Evolutionary conservation across 2,888 invertebrate genomes (phyloP).

Genomic region (Drosophila diplacantha): DNA sequence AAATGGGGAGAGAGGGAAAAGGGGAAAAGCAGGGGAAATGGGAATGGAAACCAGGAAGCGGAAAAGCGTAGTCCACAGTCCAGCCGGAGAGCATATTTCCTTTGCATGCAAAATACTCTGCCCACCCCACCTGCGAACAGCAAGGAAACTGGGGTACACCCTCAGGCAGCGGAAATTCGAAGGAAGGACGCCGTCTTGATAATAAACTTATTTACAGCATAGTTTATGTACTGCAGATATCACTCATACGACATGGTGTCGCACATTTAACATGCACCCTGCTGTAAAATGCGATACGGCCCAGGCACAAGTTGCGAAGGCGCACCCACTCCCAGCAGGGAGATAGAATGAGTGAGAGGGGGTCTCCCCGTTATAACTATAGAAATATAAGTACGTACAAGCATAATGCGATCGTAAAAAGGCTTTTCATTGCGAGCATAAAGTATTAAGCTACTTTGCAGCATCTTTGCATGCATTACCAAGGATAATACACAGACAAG

Average conservation of each 20-base stretch:
- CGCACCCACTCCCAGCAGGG: constrained; percentile 3
- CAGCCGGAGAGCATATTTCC: background rate
- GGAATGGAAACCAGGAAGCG: constrained; percentile 3
- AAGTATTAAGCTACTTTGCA: constrained; percentile 75
- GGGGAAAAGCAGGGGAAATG: constrained; percentile 16
- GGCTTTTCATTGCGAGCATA: constrained; percentile 74
- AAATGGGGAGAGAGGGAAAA: background rate
- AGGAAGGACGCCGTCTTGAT: constrained; percentile 37
- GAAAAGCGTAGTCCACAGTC: constrained; percentile 31
- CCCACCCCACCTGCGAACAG: background rate
- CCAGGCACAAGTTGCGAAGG: constrained; percentile 32
- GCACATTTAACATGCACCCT: constrained; percentile 66
- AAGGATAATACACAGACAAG: constrained; percentile 67
- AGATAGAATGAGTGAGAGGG: background rate
- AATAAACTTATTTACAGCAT: constrained; percentile 75
- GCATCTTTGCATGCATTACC: constrained; percentile 72
- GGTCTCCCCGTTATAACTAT: constrained; percentile 35
- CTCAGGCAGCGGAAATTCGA: constrained; percentile 1
- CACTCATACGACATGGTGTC: constrained; percentile 68
- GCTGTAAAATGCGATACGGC: constrained; percentile 64
- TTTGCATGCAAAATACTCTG: background rate
- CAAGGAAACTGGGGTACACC: background rate
- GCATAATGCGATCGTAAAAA: constrained; percentile 75
- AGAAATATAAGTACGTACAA: constrained; percentile 68
- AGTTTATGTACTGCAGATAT: constrained; percentile 71